Percentiles rank a stretch among this genome's conserved stretches.
These are phyloP conservation scores for Acromyrmex echinatior DNA, from an alignment of 1,140 invertebrate genomes.

Conservation along the genomic window DNA sequence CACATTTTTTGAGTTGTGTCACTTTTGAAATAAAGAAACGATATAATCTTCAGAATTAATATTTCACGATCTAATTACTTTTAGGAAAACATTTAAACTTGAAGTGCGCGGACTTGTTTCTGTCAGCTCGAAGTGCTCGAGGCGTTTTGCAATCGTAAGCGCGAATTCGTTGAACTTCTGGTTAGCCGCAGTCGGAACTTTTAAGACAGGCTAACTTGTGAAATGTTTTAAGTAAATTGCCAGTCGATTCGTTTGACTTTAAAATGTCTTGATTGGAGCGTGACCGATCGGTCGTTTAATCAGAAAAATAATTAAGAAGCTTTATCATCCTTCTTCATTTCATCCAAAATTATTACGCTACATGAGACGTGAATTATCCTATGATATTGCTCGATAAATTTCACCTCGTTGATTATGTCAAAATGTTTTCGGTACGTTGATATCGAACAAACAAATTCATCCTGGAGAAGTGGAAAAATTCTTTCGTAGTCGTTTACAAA, in stretches of 20 bases:
- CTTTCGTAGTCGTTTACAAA: neutral
- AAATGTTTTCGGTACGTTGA: conserved; percentile 9
- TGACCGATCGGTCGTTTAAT: conserved; percentile 72
- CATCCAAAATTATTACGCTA: conserved; percentile 51
- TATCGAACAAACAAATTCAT: conserved; percentile 20
- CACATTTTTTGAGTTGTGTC: too few relatives aligned
- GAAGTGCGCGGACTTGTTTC: neutral
- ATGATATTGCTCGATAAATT: conserved; percentile 75
- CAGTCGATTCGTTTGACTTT: conserved; percentile 49
- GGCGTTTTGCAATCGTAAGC: neutral
- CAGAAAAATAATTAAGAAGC: conserved; percentile 74
- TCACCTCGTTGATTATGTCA: conserved; percentile 73
- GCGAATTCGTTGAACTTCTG: conserved; percentile 61
- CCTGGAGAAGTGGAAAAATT: neutral
- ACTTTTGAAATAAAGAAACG: too few relatives aligned
- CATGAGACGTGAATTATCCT: conserved; percentile 74
- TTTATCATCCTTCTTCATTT: conserved; percentile 58
- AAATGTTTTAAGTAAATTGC: conserved; percentile 62
- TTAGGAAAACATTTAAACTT: neutral
- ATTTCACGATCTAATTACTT: neutral
- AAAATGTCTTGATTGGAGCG: conserved; percentile 65
- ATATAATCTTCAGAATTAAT: conserved; percentile 7
- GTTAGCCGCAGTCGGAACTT: conserved; percentile 19
- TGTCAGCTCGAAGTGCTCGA: conserved; percentile 3
- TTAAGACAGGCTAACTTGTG: conserved; percentile 52